Base-by-base conservation (phyloP, 2,113 vertebrate genomes). In the Sinocyclocheilus anshuiensis region DNA sequence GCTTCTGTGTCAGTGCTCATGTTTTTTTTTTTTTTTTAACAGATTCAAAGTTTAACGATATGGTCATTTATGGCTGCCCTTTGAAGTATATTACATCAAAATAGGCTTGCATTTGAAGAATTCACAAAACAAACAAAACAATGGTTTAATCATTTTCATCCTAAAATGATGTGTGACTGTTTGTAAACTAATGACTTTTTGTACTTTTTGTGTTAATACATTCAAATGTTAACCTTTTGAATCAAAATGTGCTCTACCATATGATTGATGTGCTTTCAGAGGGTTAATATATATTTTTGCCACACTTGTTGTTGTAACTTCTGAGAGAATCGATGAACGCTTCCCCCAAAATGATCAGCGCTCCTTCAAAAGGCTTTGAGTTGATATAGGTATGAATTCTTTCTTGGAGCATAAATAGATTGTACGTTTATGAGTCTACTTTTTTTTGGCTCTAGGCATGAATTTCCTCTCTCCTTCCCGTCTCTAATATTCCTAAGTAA, bases 321-420 rank as follows among this genome's bases (percentile, higher is more conserved):
- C 22, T 61, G 33, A 42, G 6, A 80, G 39, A 48, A 69, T 53
- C 26, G 9, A 53, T 82, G 16, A 71, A 69, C 42, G 71, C n/a
- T 67, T 61, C 18, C 55, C 29, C 26, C 77, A 13, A 39, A 78
- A 84, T 20, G 13, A 67, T 84, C 72, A 29, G 71, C 5, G 11
- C 24, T 67, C 24, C 63, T 50, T 75, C 53, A 55, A 61, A 81
- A n/a, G 39, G 6, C 69, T 82, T 63, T 53, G 48, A 79, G 24
- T 84, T 77, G 13, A 84, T 72, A 81, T 36, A 90, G 87, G 42
- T 84, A 89, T 89, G 81, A 86, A 88, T 91, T 88, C 89, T 86
- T 59, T 89, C 86, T 90, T 87, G 91, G 89, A 91, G 87, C 93
- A 90, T 92, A 92, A 92, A 94, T 92, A 92, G 88, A 93, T 91